Evolutionary conservation across 2,797 vertebrate species (phyloP), one percentile per base, ranked within the genome.

Genomic region (Sebastes trivittatus): DNA sequence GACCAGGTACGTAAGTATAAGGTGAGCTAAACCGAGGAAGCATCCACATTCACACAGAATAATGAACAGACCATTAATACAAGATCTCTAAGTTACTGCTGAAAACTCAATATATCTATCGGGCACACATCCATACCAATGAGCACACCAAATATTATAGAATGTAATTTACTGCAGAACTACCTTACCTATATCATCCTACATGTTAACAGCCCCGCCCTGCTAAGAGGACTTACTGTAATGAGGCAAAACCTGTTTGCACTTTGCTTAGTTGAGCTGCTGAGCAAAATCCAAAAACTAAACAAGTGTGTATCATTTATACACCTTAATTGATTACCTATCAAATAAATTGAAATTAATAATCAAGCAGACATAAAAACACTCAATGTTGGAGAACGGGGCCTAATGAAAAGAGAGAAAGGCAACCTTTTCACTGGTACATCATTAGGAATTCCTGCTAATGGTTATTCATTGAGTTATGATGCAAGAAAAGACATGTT

Each of bases 81-180:
- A 49, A 49, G 7, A 49, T 20, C 46, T 49, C 16, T 20, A 49
- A 49, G 46, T 49, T 49, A 49, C 46, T 20, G 46, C 16, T 20
- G 46, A 49, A 0, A 49, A 20, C 46, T 49, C 46, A 49, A 9
- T 49, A 20, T 20, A 49, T 49, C 7, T 20, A 49, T 49, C 0
- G 46, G 46, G 18, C 46, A 49, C 46, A 49, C 46, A 20, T 8
- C 18, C 18, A 20, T 49, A 49, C 46, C 46, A 49, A 49, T 49
- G 18, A 49, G 46, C 46, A 49, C 16, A 49, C 46, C 7, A 20
- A 0, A 49, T 20, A 49, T 49, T 49, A 49, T 20, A 49, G 7
- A 49, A 20, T 49, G 46, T 49, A 7, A 2, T 20, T 49, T 20
- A 9, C 46, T 20, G 46, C 46, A 49, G 46, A 49, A 8, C 46